Evolutionary conservation across 2,797 vertebrate species (phyloP).

Genomic region (Neostethus bicornis): DNA sequence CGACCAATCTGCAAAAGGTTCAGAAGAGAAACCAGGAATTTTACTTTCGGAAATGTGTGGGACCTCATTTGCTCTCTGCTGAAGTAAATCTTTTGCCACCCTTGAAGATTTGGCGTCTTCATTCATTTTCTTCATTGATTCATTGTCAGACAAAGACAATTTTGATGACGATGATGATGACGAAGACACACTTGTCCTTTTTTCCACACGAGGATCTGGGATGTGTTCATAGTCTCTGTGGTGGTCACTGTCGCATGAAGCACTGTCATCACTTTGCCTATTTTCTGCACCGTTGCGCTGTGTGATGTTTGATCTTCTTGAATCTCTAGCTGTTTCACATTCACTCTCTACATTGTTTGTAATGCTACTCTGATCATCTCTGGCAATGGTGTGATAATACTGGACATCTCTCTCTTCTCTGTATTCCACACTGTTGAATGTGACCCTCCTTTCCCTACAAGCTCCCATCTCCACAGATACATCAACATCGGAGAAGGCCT

Average conservation of each 20-base stretch:
- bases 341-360: constrained; percentile 39
- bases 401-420: constrained; percentile 38
- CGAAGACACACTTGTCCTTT: constrained; percentile 56
- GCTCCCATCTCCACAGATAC: constrained; percentile 33
- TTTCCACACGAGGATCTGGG: constrained; percentile 45
- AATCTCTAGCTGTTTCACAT: constrained; percentile 31
- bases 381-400: constrained; percentile 70
- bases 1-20: constrained; percentile 61
- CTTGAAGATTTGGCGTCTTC: constrained; percentile 20
- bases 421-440: constrained; percentile 58
- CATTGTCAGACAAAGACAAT: constrained; percentile 50
- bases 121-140: constrained; percentile 8
- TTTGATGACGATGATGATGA: constrained; percentile 65
- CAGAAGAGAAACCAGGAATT: constrained; percentile 44
- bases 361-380: constrained; percentile 29
- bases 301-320: constrained; percentile 33
- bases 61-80: constrained; percentile 57
- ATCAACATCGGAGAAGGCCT: constrained; percentile 72
- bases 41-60: constrained; percentile 6
- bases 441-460: constrained; percentile 73
- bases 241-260: constrained; percentile 11
- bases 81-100: constrained; percentile 34
- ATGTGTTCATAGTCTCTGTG: constrained; percentile 66
- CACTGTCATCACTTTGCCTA: constrained; percentile 25
- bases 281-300: constrained; percentile 18